Percentiles rank a stretch among this genome's conserved stretches.
Evolutionary conservation across 2,797 vertebrate genomes (phyloP).

Genomic region (Melanotaenia trifasciata): DNA sequence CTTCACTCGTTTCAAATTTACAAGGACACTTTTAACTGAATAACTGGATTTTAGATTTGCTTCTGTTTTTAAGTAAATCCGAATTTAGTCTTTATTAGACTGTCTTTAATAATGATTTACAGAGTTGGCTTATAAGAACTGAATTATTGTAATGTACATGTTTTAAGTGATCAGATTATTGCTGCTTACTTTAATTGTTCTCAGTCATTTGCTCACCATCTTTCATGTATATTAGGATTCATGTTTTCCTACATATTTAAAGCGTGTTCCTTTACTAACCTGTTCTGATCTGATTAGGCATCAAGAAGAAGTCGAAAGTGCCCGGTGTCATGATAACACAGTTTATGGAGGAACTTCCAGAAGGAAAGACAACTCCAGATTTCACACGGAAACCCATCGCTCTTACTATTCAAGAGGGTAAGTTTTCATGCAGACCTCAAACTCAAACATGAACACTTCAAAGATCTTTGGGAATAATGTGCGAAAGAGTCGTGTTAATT

Average conservation of each 20-base stretch:
- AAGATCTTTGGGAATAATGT: too few relatives aligned
- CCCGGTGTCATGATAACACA: constrained; percentile 89
- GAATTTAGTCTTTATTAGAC: neutral
- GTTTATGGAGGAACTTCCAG: constrained; percentile 86
- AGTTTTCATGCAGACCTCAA: constrained; percentile 12
- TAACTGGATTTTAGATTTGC: constrained; percentile 10
- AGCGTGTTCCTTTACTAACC: constrained; percentile 16
- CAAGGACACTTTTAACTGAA: constrained; percentile 4
- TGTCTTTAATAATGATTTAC: neutral
- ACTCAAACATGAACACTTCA: too few relatives aligned
- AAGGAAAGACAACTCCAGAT: constrained; percentile 87
- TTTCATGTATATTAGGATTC: neutral
- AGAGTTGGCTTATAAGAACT: neutral
- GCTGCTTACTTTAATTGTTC: neutral
- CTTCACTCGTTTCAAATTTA: constrained; percentile 15
- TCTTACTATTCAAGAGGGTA: constrained; percentile 91
- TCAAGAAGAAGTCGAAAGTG: constrained; percentile 86
- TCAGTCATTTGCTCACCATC: neutral
- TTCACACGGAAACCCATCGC: constrained; percentile 90
- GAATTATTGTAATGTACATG: neutral
- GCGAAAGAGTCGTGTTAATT: too few relatives aligned
- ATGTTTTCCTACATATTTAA: neutral
- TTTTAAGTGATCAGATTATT: neutral
- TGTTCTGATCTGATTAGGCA: constrained; percentile 66
- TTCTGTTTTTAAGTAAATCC: neutral